Conservation (phyloP, 2,113 vertebrate species). For the Paradoxurus hermaphroditus region DNA sequence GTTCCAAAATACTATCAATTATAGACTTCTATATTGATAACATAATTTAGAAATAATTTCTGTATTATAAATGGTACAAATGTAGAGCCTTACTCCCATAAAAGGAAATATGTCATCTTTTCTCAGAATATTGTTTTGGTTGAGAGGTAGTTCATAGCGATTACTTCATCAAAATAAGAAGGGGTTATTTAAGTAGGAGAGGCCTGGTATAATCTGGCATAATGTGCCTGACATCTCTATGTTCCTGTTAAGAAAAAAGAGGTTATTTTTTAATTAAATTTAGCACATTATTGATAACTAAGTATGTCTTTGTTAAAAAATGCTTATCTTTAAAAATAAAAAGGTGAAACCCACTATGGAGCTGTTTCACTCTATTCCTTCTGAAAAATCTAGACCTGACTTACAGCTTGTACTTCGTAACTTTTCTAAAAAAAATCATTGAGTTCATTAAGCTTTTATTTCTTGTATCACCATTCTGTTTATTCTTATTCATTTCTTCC, state of each 20-base stretch:
- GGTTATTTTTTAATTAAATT: background rate
- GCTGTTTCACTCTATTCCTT: background rate
- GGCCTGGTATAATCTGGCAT: background rate
- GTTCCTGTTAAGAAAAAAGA: slow-evolving; percentile 29
- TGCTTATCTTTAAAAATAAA: slow-evolving; percentile 30
- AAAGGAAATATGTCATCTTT: background rate
- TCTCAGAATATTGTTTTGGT: background rate
- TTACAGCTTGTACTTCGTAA: background rate
- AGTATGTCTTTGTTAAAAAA: background rate
- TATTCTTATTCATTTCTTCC: slow-evolving; percentile 20
- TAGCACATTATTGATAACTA: background rate
- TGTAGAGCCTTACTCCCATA: background rate
- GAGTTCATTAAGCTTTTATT: background rate
- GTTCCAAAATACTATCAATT: background rate
- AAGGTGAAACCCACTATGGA: background rate
- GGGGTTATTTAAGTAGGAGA: background rate
- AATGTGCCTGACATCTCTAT: background rate
- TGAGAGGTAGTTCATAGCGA: background rate
- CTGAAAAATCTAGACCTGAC: background rate
- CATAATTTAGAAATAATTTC: slow-evolving; percentile 2
- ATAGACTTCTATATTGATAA: background rate
- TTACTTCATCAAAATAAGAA: slow-evolving; percentile 14
- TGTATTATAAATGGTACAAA: background rate
- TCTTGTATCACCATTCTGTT: background rate
- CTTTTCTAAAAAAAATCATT: slow-evolving; percentile 21